These are phyloP conservation scores for Meghimatium bilineatum DNA, from an alignment of 2,888 invertebrate genomes.

Conservation along the genomic window DNA sequence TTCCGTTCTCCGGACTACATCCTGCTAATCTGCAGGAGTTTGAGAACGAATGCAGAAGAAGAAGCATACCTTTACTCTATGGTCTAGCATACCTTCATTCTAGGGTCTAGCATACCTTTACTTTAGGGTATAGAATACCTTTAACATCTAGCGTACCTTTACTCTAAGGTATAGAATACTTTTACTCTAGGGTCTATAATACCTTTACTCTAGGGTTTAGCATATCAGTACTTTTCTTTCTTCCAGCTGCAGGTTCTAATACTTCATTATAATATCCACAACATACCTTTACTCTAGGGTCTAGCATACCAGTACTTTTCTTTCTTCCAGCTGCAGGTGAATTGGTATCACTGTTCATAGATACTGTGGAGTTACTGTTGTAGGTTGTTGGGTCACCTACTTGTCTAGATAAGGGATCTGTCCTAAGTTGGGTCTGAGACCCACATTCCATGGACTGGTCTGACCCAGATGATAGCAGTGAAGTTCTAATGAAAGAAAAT, in stretches of 20 bases:
- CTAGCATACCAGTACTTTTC: constrained; percentile 41
- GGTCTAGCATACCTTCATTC: constrained; percentile 22
- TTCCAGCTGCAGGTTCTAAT: constrained; percentile 53
- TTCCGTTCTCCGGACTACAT: too few species aligned
- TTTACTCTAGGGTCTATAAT: too few species aligned
- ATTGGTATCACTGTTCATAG: constrained; percentile 65
- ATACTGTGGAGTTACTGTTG: constrained; percentile 65
- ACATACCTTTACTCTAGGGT: constrained; percentile 35
- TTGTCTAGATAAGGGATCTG: constrained; percentile 27
- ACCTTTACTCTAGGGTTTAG: constrained; percentile 37
- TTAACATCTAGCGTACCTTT: too few species aligned
- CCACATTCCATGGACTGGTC: constrained; percentile 59
- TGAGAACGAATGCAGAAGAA: too few species aligned
- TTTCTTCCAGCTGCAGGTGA: constrained; percentile 58
- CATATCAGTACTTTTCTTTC: constrained; percentile 49
- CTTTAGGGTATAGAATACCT: constrained; percentile 26
- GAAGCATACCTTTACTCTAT: constrained; percentile 45
- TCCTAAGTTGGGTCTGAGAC: constrained; percentile 34
- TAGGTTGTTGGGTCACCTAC: constrained; percentile 30
- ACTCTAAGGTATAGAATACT: too few species aligned
- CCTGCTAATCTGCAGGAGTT: too few species aligned
- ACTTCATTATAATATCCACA: background rate
- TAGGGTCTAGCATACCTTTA: constrained; percentile 13
- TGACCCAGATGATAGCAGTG: constrained; percentile 68
- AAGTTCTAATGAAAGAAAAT: constrained; percentile 53